These are phyloP conservation scores for Salvator merianae DNA, from an alignment of 2,113 vertebrate genomes.

Conservation along the genomic window DNA sequence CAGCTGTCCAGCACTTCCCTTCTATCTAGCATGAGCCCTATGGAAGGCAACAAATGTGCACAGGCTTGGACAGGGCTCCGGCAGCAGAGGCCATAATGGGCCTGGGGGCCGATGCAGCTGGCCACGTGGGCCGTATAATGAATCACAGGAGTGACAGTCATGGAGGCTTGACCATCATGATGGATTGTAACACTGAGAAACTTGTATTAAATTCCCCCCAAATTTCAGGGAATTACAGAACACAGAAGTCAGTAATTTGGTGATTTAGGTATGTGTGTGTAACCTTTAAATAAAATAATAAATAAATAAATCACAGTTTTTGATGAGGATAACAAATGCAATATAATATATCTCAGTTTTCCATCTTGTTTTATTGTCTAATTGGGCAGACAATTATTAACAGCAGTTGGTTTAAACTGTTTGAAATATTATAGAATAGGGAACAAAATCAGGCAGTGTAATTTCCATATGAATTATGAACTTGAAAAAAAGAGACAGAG, in stretches of 20 bases:
- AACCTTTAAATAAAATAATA: background rate
- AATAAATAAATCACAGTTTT: background rate
- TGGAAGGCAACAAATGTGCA: no score
- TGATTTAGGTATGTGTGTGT: no score
- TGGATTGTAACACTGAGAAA: background rate
- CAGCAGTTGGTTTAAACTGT: background rate
- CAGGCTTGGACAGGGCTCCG: no score
- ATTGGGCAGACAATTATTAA: constrained; percentile 18
- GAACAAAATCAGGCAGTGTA: constrained; percentile 6
- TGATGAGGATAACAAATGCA: background rate
- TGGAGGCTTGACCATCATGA: no score
- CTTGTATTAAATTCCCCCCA: background rate
- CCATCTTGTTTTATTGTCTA: constrained; percentile 32
- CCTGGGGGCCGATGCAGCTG: no score
- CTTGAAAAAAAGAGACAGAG: constrained; percentile 22
- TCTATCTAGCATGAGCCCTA: no score
- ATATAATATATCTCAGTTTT: background rate
- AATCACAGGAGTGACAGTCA: no score
- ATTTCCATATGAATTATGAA: constrained; percentile 41
- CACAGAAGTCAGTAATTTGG: background rate
- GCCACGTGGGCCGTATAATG: no score
- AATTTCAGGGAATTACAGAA: background rate
- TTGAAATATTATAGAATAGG: constrained; percentile 8
- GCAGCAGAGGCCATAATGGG: no score
- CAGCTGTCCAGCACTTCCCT: no score